phyloP scores from a whole-genome alignment of 2,113 vertebrate genomes.

The Scartelaos histophorus region DNA sequence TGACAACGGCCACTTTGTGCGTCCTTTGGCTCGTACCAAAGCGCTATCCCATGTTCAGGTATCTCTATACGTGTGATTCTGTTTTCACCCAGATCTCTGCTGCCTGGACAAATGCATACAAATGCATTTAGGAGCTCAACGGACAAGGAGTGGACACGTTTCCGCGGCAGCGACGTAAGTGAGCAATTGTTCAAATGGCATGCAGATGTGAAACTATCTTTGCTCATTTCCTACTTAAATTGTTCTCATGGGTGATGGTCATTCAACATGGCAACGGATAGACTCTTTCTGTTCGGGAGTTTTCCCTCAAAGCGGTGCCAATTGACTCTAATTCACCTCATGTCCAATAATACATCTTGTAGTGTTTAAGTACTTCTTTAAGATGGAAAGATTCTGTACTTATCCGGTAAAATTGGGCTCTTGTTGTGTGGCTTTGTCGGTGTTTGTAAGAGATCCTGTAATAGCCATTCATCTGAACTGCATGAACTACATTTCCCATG shows the following conservation, averaged over 20 bases:
- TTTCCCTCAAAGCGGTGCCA: slow-evolving; percentile 36
- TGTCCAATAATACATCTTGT: not conserved
- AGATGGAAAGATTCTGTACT: slow-evolving; percentile 3
- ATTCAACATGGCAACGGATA: slow-evolving; percentile 13
- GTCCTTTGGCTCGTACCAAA: slow-evolving; percentile 51
- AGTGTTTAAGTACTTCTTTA: not conserved
- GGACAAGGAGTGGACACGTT: slow-evolving; percentile 95
- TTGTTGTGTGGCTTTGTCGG: slow-evolving; percentile 6
- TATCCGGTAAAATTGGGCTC: not conserved
- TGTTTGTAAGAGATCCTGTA: slow-evolving; percentile 9
- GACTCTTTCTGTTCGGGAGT: slow-evolving; percentile 14
- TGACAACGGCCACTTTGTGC: slow-evolving; percentile 56
- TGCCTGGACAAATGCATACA: slow-evolving; percentile 98
- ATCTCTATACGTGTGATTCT: slow-evolving; percentile 79
- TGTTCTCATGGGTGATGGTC: slow-evolving; percentile 8
- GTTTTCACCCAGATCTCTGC: slow-evolving; percentile 89
- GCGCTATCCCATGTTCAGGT: slow-evolving; percentile 72
- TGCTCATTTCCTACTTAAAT: slow-evolving; percentile 1
- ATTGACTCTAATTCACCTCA: not conserved
- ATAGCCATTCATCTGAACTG: slow-evolving; percentile 7
- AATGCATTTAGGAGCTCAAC: slow-evolving; percentile 99
- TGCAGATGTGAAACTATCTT: slow-evolving; percentile 12
- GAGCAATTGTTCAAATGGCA: slow-evolving; percentile 22
- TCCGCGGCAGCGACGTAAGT: slow-evolving; percentile 89
- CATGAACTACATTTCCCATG: slow-evolving; percentile 5